phyloP scores from a whole-genome alignment of 2,113 vertebrate species.

The Indicator indicator region DNA sequence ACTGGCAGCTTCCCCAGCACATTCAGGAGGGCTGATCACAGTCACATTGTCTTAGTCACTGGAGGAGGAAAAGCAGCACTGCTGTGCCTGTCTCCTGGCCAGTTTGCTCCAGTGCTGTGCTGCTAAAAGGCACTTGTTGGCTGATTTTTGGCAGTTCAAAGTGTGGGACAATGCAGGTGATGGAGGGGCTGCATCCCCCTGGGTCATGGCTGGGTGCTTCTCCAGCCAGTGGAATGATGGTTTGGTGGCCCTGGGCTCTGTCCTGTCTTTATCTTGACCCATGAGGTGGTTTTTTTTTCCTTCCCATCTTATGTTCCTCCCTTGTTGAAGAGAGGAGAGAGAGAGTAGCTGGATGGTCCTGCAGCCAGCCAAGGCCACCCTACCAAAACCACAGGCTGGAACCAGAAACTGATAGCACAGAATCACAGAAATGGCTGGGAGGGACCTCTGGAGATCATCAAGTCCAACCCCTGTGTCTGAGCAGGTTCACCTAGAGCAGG shows the following conservation, averaged over 20 bases:
- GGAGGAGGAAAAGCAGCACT: neutral
- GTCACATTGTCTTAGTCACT: neutral
- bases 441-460: fast-evolving
- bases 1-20: conserved; percentile 14
- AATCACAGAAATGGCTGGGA: neutral
- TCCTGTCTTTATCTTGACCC: neutral
- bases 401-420: neutral
- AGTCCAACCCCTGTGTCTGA: neutral
- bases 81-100: neutral
- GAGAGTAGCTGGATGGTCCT: neutral
- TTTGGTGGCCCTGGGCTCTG: neutral
- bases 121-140: neutral
- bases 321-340: neutral
- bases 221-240: fast-evolving
- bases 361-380: neutral
- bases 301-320: neutral
- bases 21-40: neutral
- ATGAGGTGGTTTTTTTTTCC: neutral
- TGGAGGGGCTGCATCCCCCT: neutral
- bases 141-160: neutral
- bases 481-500: too few relatives aligned
- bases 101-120: neutral
- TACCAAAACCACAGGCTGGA: neutral
- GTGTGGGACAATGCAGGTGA: neutral
- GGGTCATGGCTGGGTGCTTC: fast-evolving